Evolutionary conservation across 2,888 invertebrate species (phyloP).

Genomic region (Troilus luridus): DNA sequence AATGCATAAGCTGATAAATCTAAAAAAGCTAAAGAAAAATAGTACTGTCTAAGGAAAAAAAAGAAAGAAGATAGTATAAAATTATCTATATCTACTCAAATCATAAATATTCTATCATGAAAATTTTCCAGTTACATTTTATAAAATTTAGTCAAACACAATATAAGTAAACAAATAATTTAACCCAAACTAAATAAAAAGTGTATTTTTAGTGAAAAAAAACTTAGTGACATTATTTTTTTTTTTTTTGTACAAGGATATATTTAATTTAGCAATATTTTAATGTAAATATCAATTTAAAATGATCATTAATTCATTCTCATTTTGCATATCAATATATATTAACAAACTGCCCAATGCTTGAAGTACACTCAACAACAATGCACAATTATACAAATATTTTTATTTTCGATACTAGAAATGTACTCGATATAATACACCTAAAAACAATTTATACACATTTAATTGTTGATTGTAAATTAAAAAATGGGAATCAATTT

Average conservation of each 20-base stretch:
- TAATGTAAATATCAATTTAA: not conserved
- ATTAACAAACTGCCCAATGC: conserved; percentile 50
- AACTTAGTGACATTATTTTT: conserved; percentile 8
- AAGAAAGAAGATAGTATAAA: conserved; percentile 47
- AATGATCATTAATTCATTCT: not conserved
- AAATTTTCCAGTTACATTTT: conserved; percentile 6
- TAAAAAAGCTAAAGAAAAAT: conserved; percentile 55
- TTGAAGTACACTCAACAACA: conserved; percentile 60
- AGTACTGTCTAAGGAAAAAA: conserved; percentile 54
- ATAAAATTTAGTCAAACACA: conserved; percentile 35
- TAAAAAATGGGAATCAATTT: conserved; percentile 66
- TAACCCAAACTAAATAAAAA: conserved; percentile 26
- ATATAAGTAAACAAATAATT: conserved; percentile 33
- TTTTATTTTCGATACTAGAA: conserved; percentile 49
- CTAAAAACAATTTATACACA: conserved; percentile 62
- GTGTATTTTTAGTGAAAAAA: conserved; percentile 41
- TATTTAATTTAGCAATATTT: conserved; percentile 35
- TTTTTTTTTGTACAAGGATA: not conserved
- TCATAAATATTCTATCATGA: conserved; percentile 31
- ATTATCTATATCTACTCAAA: conserved; percentile 54
- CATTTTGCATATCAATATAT: conserved; percentile 5
- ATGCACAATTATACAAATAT: conserved; percentile 60
- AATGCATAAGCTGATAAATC: conserved; percentile 56
- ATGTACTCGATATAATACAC: conserved; percentile 55
- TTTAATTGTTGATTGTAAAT: conserved; percentile 60